These are phyloP conservation scores for Troides oblongomaculatus DNA, from an alignment of 2,888 invertebrate species.

Conservation along the genomic window DNA sequence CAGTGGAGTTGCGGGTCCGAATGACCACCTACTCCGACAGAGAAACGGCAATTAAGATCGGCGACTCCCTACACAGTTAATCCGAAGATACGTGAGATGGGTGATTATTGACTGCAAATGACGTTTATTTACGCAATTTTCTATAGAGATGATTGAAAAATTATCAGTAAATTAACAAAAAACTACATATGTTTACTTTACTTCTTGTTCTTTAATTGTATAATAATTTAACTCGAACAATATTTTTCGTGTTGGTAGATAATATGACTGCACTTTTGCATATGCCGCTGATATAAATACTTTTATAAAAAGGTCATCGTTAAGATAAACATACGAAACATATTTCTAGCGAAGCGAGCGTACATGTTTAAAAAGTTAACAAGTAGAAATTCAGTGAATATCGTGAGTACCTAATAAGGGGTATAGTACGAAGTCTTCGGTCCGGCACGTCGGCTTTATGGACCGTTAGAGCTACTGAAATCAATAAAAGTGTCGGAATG, in stretches of 20 bases:
- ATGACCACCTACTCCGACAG: constrained; percentile 61
- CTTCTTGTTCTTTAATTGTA: background rate
- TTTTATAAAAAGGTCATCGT: constrained; percentile 8
- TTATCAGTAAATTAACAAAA: background rate
- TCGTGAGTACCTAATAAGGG: constrained; percentile 77
- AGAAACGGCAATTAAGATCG: constrained; percentile 73
- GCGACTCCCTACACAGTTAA: constrained; percentile 73
- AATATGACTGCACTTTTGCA: too few species aligned
- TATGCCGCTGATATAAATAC: too few species aligned
- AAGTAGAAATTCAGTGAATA: constrained; percentile 65
- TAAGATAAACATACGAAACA: constrained; percentile 35
- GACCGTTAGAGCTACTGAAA: constrained; percentile 85
- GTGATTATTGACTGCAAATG: constrained; percentile 73
- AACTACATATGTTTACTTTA: background rate
- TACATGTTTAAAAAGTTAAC: constrained; percentile 64
- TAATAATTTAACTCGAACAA: too few species aligned
- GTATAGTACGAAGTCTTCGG: constrained; percentile 68
- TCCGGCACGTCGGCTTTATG: constrained; percentile 77
- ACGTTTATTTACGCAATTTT: constrained; percentile 38
- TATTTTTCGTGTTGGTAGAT: too few species aligned
- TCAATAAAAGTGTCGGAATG: constrained; percentile 84
- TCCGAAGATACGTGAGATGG: constrained; percentile 75
- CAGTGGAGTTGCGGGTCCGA: constrained; percentile 61
- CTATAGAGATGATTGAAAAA: background rate
- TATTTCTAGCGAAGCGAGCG: constrained; percentile 33